Evolutionary conservation across 2,113 vertebrate species (phyloP).

Genomic region (Miniopterus natalensis): DNA sequence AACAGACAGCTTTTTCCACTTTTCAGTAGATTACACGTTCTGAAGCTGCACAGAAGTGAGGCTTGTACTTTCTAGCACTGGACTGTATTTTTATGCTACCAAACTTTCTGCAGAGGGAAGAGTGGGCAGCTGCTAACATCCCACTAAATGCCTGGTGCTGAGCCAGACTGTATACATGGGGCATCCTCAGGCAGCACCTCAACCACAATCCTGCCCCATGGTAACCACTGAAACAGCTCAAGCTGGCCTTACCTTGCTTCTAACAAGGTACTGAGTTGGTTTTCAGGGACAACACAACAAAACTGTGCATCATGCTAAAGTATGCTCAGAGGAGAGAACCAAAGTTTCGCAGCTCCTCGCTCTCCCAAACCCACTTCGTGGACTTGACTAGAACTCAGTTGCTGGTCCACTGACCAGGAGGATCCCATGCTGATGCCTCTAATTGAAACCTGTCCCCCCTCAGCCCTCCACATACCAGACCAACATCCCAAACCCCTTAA

Average conservation of each 20-base stretch:
- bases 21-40: not conserved
- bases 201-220: not conserved
- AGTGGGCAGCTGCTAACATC: rapidly evolving
- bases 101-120: not conserved
- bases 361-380: not conserved
- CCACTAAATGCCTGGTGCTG: rapidly evolving
- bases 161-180: rapidly evolving
- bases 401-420: not conserved
- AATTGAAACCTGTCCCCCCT: not conserved
- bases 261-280: not conserved
- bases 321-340: not conserved
- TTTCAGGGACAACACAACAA: not conserved
- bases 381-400: not conserved
- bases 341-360: not conserved
- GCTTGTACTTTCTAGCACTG: not conserved
- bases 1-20: not conserved
- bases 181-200: not conserved
- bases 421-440: not conserved
- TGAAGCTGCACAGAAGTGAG: rapidly evolving
- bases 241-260: not conserved
- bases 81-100: too few relatives aligned
- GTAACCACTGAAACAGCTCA: too few relatives aligned
- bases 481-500: not conserved
- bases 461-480: not conserved
- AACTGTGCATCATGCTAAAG: not conserved